Evolutionary conservation across 1,140 invertebrate species (phyloP).

Genomic region (Sesamia nonagrioides): DNA sequence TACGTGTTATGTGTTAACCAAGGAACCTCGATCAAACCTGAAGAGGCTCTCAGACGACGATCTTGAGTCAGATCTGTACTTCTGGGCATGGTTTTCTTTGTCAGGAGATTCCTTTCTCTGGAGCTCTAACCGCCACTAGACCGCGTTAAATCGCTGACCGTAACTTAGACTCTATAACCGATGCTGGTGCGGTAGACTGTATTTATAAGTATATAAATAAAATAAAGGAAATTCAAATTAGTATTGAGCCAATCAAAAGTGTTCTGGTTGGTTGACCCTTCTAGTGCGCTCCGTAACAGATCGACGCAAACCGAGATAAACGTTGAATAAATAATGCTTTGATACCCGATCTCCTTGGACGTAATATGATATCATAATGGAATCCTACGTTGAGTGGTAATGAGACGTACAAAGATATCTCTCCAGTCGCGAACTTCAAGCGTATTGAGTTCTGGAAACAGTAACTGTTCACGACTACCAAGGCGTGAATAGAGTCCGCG

Average conservation of each 20-base stretch:
- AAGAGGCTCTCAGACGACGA: too few species aligned
- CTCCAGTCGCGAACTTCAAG: not conserved
- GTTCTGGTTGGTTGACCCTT: not conserved
- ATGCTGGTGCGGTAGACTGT: too few species aligned
- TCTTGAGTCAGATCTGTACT: too few species aligned
- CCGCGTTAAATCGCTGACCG: too few species aligned
- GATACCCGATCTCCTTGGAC: not conserved
- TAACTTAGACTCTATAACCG: too few species aligned
- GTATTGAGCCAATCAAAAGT: not conserved
- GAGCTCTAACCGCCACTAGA: too few species aligned
- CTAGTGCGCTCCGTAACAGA: not conserved
- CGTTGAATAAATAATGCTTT: constrained; percentile 13
- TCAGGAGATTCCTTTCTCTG: too few species aligned
- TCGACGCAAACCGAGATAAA: constrained; percentile 9
- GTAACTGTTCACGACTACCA: too few species aligned
- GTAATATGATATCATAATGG: constrained; percentile 12
- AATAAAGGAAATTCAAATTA: not conserved
- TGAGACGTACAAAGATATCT: constrained; percentile 8
- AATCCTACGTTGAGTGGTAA: constrained; percentile 13
- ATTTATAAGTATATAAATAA: not conserved
- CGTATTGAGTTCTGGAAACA: not conserved
- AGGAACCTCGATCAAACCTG: too few species aligned
- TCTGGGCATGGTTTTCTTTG: too few species aligned
- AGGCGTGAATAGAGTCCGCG: too few species aligned
- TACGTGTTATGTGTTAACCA: too few species aligned